Evolutionary conservation across 2,888 invertebrate species (phyloP).

Genomic region (Megalurothrips usitatus): DNA sequence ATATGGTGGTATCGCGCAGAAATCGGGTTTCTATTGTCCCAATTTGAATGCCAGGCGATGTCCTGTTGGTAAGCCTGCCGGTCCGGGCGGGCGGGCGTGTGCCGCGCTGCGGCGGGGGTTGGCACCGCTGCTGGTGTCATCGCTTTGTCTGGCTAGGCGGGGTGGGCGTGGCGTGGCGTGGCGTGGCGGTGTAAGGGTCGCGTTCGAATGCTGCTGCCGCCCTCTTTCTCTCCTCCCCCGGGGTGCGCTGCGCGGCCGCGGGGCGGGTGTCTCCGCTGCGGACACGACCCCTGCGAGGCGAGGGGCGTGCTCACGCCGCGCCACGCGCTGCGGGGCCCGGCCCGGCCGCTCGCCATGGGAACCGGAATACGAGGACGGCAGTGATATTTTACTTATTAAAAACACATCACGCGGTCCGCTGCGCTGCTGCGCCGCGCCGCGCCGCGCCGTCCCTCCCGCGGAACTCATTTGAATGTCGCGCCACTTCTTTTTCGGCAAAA

Average conservation of each 20-base stretch:
- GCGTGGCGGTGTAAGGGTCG: too few relatives aligned
- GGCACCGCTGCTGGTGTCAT: conserved; percentile 8
- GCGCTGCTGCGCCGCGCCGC: neutral
- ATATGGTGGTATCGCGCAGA: neutral
- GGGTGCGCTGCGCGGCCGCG: too few relatives aligned
- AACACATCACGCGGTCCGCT: neutral
- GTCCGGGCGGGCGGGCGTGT: neutral
- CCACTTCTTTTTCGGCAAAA: neutral
- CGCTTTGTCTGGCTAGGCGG: conserved; percentile 1
- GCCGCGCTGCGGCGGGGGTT: neutral
- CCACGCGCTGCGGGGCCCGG: neutral
- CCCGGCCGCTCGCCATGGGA: neutral
- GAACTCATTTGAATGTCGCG: neutral
- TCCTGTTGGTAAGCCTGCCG: neutral
- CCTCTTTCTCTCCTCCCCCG: neutral
- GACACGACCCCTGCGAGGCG: neutral
- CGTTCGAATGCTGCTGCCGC: neutral
- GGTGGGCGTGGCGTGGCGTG: neutral
- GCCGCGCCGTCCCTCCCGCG: neutral
- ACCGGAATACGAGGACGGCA: neutral
- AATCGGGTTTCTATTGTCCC: conserved; percentile 11
- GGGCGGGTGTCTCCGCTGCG: neutral
- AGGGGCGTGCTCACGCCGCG: neutral
- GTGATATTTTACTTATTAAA: conserved; percentile 23
- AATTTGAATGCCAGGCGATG: conserved; percentile 19